These are phyloP conservation scores for Penaeus japonicus DNA, from an alignment of 1,140 invertebrate species.

Conservation along the genomic window DNA sequence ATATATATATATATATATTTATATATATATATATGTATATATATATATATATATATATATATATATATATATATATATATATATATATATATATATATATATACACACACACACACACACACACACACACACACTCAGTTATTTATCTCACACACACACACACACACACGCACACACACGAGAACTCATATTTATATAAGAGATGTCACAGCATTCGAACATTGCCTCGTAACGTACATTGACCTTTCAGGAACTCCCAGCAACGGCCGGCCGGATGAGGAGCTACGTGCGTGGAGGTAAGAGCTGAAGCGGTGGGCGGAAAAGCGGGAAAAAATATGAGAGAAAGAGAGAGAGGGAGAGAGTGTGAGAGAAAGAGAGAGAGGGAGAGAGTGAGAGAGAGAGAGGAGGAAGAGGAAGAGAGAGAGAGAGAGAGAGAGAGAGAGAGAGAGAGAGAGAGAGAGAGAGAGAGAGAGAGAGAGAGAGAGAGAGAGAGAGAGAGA, in stretches of 20 bases:
- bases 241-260: constrained; percentile 7
- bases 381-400: background rate
- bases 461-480: too few species aligned
- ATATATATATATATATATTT: background rate
- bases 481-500: background rate
- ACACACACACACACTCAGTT: background rate
- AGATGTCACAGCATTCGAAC: too few species aligned
- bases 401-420: background rate
- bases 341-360: too few species aligned
- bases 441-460: too few species aligned
- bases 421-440: background rate
- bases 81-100: background rate
- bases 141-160: background rate
- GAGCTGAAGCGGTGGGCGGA: background rate
- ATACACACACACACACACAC: background rate
- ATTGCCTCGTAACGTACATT: background rate
- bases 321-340: too few species aligned
- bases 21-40: background rate
- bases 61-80: background rate
- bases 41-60: background rate
- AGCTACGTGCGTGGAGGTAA: constrained; percentile 34
- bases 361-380: too few species aligned
- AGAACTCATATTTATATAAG: too few species aligned
- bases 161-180: too few species aligned
- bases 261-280: constrained; percentile 21